Conservation (phyloP, 2,113 vertebrate genomes). For the Phylloscopus trochilus region DNA sequence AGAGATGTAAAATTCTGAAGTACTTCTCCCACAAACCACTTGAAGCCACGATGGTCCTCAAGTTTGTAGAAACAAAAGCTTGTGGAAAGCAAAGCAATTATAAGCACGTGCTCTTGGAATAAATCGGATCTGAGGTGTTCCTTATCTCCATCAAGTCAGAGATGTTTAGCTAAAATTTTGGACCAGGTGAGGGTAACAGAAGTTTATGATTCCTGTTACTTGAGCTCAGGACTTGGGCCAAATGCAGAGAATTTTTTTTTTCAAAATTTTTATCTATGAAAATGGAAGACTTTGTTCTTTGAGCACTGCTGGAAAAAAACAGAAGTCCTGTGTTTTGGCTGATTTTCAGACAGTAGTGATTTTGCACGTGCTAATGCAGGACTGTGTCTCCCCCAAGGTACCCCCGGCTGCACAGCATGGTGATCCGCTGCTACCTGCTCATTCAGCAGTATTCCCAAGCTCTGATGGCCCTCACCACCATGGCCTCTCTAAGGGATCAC, state of each 20-base stretch:
- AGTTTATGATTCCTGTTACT: not conserved
- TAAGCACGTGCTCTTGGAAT: not conserved
- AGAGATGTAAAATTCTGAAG: not conserved
- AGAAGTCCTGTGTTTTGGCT: fast-evolving
- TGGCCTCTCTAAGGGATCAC: slow-evolving; percentile 89
- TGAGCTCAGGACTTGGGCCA: not conserved
- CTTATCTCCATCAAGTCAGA: not conserved
- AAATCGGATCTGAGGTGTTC: not conserved
- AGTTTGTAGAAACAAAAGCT: not conserved
- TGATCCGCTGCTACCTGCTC: slow-evolving; percentile 96
- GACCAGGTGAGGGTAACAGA: not conserved
- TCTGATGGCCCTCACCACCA: slow-evolving; percentile 92
- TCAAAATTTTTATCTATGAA: not conserved
- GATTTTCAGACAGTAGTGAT: not conserved
- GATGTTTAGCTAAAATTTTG: not conserved
- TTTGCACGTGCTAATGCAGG: not conserved
- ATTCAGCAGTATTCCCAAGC: slow-evolving; percentile 98
- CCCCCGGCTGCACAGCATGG: slow-evolving; percentile 96
- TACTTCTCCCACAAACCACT: not conserved
- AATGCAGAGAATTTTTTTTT: not conserved
- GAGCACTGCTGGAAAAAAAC: not conserved
- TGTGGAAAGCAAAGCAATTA: not conserved
- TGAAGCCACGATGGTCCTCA: fast-evolving
- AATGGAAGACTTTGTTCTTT: not conserved
- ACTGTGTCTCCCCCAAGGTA: slow-evolving; percentile 76